Percentiles rank a stretch among this genome's conserved stretches.
phyloP scores from a whole-genome alignment of 2,797 vertebrate species.

The Enteromius fasciolatus region DNA sequence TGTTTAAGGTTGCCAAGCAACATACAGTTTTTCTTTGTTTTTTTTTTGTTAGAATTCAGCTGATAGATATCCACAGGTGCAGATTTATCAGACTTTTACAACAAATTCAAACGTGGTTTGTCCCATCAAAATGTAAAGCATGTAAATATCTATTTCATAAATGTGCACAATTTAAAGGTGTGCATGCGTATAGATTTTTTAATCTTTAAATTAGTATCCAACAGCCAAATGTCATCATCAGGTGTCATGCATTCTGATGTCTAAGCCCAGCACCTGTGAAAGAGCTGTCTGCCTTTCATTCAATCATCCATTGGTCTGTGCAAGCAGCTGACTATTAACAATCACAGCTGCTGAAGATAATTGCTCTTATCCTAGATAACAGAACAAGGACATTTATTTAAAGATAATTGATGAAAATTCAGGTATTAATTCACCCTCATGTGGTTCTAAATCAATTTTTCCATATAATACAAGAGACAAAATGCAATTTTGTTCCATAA shows the following conservation, averaged over 20 bases:
- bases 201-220: not conserved
- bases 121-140: not conserved
- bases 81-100: not conserved
- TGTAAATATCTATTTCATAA: not conserved
- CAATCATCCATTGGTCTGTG: conserved; percentile 12
- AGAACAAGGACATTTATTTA: conserved; percentile 19
- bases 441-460: not conserved
- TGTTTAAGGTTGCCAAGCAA: conserved; percentile 11
- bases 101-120: not conserved
- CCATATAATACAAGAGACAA: not conserved
- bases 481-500: not conserved
- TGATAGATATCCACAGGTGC: not conserved
- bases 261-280: not conserved
- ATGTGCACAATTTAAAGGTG: not conserved
- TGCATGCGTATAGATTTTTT: not conserved
- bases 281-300: not conserved
- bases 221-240: conserved; percentile 17
- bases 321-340: conserved; percentile 19
- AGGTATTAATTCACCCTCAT: not conserved
- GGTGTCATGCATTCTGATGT: conserved; percentile 6
- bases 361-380: conserved; percentile 9
- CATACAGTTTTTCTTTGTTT: not conserved
- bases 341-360: conserved; percentile 21
- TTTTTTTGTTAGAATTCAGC: conserved; percentile 4
- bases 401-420: conserved; percentile 8